These are phyloP conservation scores for Sinocyclocheilus rhinocerous DNA, from an alignment of 2,113 vertebrate species.

Conservation along the genomic window DNA sequence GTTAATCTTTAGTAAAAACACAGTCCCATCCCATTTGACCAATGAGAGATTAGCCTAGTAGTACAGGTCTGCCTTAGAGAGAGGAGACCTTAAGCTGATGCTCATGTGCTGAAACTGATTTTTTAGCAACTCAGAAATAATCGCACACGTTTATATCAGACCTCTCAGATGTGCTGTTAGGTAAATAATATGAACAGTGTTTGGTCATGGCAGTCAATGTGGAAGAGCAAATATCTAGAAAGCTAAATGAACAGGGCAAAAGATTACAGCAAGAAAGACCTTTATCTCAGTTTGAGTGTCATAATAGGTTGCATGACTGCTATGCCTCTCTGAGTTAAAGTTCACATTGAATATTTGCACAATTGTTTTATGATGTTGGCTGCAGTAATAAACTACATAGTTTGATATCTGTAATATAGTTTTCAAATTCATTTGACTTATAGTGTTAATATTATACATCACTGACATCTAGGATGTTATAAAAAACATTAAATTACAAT, in stretches of 20 bases:
- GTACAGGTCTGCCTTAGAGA: background rate
- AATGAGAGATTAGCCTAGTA: background rate
- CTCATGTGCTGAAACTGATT: background rate
- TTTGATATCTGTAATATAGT: background rate
- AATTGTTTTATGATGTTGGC: constrained; percentile 23
- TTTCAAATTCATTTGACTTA: background rate
- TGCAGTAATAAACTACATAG: constrained; percentile 1
- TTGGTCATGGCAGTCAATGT: constrained; percentile 23
- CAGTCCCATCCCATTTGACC: background rate
- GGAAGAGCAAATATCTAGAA: constrained; percentile 12
- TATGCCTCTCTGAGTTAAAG: constrained; percentile 14
- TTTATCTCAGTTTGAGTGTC: background rate
- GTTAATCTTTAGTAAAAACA: constrained; percentile 42
- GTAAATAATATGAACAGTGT: constrained; percentile 33
- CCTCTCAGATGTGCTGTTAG: background rate
- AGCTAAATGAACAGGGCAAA: constrained; percentile 10
- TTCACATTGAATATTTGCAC: constrained; percentile 21
- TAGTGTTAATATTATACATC: background rate
- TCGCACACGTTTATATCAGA: background rate
- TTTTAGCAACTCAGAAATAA: background rate
- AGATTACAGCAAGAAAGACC: background rate
- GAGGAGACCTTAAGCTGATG: background rate
- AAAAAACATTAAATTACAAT: background rate
- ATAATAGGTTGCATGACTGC: background rate
- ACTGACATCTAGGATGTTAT: background rate